These are phyloP conservation scores for Geophilus truncorum DNA, from an alignment of 2,888 invertebrate genomes.

Conservation along the genomic window DNA sequence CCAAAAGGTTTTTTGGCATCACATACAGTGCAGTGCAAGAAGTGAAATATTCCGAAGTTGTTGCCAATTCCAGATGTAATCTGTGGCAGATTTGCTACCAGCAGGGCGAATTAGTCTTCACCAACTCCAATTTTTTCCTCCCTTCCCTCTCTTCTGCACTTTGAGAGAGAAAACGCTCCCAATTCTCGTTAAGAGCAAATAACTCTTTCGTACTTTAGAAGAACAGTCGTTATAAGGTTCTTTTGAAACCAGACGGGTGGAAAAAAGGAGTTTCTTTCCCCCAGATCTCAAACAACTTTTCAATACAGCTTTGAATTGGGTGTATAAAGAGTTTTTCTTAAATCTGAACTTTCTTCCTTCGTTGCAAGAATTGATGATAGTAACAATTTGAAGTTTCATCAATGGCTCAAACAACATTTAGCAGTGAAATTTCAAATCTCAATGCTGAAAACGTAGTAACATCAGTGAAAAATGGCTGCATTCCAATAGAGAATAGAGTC, in stretches of 20 bases:
- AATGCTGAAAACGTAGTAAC: too few species aligned
- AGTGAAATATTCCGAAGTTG: conserved; percentile 20
- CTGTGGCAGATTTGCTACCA: conserved; percentile 20
- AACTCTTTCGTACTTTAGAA: neutral
- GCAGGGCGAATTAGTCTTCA: conserved; percentile 5
- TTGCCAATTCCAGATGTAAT: conserved; percentile 20
- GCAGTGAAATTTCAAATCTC: too few species aligned
- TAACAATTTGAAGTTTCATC: too few species aligned
- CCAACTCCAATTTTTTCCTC: neutral
- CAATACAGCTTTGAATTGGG: too few species aligned
- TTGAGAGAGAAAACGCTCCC: neutral
- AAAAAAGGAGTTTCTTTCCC: neutral
- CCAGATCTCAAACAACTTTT: neutral
- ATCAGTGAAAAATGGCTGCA: too few species aligned
- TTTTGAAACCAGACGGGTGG: neutral
- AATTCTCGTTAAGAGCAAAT: conserved; percentile 16
- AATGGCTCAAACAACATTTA: too few species aligned
- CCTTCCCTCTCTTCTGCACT: neutral
- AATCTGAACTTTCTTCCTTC: too few species aligned
- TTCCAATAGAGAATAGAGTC: too few species aligned
- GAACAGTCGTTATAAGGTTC: neutral
- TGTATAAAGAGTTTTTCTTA: too few species aligned
- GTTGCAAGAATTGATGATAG: too few species aligned
- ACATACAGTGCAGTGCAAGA: neutral
- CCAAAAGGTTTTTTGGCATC: conserved; percentile 1